These are phyloP conservation scores for Otus scops DNA, from an alignment of 2,797 vertebrate genomes.

Conservation along the genomic window DNA sequence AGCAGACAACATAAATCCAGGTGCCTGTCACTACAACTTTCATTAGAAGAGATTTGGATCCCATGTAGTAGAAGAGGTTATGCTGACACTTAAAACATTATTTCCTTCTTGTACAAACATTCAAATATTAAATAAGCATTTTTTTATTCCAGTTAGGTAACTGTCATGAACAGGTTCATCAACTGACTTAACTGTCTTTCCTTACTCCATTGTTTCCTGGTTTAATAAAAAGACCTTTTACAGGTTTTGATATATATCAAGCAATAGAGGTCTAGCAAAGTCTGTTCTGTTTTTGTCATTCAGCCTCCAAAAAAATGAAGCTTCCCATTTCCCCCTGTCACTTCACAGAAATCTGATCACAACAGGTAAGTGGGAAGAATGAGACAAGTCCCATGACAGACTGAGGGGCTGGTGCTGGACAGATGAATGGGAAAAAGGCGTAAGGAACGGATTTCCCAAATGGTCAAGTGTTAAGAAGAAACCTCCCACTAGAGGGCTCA, in stretches of 20 bases:
- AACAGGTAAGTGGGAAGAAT: neutral
- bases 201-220: neutral
- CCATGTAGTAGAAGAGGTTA: neutral
- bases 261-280: neutral
- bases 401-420: neutral
- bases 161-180: neutral
- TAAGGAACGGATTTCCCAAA: neutral
- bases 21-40: neutral
- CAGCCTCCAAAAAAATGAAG: neutral
- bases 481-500: conserved; percentile 54
- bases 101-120: neutral
- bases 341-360: neutral
- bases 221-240: neutral
- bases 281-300: neutral
- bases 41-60: neutral
- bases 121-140: neutral
- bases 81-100: neutral
- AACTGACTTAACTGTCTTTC: neutral
- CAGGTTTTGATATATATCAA: neutral
- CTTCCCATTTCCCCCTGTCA: neutral
- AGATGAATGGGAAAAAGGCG: neutral
- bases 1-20: neutral
- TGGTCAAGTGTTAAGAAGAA: conserved; percentile 5
- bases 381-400: neutral
- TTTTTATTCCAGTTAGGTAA: neutral